phyloP scores from a whole-genome alignment of 2,113 vertebrate species.

The Cyphomyrus plagiostoma region DNA sequence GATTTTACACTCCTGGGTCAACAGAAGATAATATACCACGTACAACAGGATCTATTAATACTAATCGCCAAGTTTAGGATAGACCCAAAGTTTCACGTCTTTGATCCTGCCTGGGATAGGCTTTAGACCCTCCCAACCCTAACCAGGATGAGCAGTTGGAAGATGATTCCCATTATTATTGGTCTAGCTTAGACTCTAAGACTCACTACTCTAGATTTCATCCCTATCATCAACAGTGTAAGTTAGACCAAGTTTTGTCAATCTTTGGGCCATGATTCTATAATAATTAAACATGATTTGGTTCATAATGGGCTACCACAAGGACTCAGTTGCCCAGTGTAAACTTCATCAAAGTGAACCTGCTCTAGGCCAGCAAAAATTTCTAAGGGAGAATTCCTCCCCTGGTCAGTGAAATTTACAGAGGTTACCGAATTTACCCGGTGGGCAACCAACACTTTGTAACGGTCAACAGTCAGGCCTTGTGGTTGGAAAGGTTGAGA shows the following conservation, averaged over 20 bases:
- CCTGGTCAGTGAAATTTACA: neutral
- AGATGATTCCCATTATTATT: neutral
- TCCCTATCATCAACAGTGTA: neutral
- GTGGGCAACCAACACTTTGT: neutral
- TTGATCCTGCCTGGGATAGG: neutral
- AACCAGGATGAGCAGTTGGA: neutral
- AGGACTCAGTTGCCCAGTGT: neutral
- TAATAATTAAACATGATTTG: neutral
- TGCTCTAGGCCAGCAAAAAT: neutral
- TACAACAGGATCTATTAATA: neutral
- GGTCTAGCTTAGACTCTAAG: neutral
- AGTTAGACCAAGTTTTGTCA: neutral
- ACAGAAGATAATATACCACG: neutral
- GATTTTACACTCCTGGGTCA: neutral
- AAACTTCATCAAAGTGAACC: neutral
- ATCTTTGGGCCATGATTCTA: neutral
- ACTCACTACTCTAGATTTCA: neutral
- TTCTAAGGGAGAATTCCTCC: neutral
- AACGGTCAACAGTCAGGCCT: neutral
- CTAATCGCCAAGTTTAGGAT: neutral
- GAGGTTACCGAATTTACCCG: neutral
- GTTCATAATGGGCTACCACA: neutral
- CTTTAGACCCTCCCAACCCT: neutral
- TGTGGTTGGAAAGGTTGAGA: neutral
- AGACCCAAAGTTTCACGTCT: neutral